These are phyloP conservation scores for Thymelicus acteon DNA, from an alignment of 2,888 invertebrate species.

Conservation along the genomic window DNA sequence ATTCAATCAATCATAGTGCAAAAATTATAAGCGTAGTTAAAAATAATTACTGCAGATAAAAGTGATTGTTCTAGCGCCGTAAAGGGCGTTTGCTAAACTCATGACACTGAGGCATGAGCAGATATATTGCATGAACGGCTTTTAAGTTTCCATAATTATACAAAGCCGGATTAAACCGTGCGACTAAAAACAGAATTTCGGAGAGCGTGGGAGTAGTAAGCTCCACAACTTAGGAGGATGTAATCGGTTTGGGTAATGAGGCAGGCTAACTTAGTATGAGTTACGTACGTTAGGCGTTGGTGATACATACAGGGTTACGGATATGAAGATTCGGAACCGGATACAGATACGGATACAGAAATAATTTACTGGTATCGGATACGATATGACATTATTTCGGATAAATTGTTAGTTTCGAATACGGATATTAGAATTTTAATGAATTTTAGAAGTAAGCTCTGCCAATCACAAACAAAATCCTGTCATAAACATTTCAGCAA, in stretches of 20 bases:
- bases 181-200: slow-evolving; percentile 14
- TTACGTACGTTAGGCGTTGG: background rate
- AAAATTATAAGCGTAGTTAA: too few species aligned
- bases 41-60: background rate
- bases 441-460: too few species aligned
- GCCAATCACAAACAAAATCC: too few species aligned
- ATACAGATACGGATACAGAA: too few species aligned
- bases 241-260: slow-evolving; percentile 17
- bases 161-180: slow-evolving; percentile 6
- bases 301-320: background rate
- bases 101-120: background rate
- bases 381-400: too few species aligned
- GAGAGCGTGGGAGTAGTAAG: background rate
- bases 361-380: too few species aligned
- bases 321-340: too few species aligned
- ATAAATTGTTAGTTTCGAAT: too few species aligned
- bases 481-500: too few species aligned
- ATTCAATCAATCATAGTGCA: too few species aligned
- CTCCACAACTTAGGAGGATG: background rate
- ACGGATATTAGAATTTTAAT: too few species aligned
- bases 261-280: background rate
- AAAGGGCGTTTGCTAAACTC: slow-evolving; percentile 7
- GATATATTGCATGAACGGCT: slow-evolving; percentile 7
- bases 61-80: background rate
- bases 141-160: slow-evolving; percentile 13